Evolutionary conservation across 2,888 invertebrate genomes (phyloP), one percentile per base, ranked within the genome.

Genomic region (Pasiphila rectangulata): DNA sequence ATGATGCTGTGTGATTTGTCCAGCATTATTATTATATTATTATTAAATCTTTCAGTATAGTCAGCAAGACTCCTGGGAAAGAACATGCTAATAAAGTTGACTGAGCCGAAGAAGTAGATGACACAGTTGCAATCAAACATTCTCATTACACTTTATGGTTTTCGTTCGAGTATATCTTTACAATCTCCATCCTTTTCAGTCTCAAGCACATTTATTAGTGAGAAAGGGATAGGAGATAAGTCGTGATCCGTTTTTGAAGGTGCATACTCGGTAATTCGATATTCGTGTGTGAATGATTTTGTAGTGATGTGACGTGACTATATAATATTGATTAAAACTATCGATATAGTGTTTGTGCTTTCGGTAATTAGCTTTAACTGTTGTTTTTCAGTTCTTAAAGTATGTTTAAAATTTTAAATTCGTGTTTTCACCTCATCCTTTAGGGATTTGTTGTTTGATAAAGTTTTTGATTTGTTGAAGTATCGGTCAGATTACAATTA

Each of bases 101-200:
- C 7, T 4, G 3, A 6, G 7, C 4, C 21, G 21, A 2, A 21
- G 6, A n/a, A 6, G 21, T 21, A 5, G 21, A 4, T 7, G 21
- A 21, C 34, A n/a, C 41, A 12, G 34, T 17, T 23, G 25, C 38
- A 48, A 57, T 56, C 43, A 61, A 63, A 63, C 47, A 61, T 45
- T 43, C 42, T 29, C 45, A 44, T 41, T n/a, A 73, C 80, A 82
- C 80, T 82, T 82, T 66, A 67, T 63, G 72, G 82, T 76, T 72
- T 79, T 82, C 82, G 59, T 79, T 82, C 82, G 59, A 69, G 64
- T 37, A 77, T 72, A 75, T 82, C 81, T 78, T 80, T 75, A 72
- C 70, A 60, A 15, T 42, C 9, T 1, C 55, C 20, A 9, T 75
- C 74, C 74, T 63, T 5, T 13, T 10, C 42, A 5, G 4, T 9